These are phyloP conservation scores for Leucopsar rothschildi DNA, from an alignment of 2,113 vertebrate species.

Conservation along the genomic window DNA sequence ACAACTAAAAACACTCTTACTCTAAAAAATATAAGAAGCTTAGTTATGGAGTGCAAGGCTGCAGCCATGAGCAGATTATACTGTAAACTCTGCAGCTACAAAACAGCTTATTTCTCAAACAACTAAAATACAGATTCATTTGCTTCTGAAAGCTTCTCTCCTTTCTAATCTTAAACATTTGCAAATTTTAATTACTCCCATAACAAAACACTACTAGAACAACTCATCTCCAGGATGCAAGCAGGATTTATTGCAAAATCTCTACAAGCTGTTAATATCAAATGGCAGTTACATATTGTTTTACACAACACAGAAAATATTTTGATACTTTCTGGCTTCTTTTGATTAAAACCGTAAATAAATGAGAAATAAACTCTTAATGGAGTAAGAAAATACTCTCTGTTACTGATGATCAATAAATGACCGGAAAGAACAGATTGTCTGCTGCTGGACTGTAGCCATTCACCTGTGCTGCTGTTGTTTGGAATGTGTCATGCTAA, in stretches of 20 bases:
- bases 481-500: background rate
- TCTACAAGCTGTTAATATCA: background rate
- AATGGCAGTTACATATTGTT: background rate
- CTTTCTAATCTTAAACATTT: background rate
- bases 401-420: background rate
- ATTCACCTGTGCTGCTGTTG: background rate
- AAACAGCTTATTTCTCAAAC: background rate
- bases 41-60: background rate
- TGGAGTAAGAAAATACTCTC: background rate
- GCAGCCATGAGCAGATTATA: background rate
- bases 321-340: background rate
- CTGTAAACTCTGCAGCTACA: background rate
- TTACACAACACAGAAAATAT: background rate
- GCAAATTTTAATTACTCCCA: background rate
- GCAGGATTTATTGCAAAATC: background rate
- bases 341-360: background rate
- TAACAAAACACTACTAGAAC: background rate
- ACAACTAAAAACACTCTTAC: background rate
- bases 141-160: background rate
- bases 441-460: background rate
- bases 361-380: background rate
- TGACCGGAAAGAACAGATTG: background rate
- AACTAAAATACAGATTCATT: background rate
- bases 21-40: background rate
- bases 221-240: background rate